Base-by-base conservation (phyloP, 2,113 vertebrate species). In the Hippoglossus stenolepis region DNA sequence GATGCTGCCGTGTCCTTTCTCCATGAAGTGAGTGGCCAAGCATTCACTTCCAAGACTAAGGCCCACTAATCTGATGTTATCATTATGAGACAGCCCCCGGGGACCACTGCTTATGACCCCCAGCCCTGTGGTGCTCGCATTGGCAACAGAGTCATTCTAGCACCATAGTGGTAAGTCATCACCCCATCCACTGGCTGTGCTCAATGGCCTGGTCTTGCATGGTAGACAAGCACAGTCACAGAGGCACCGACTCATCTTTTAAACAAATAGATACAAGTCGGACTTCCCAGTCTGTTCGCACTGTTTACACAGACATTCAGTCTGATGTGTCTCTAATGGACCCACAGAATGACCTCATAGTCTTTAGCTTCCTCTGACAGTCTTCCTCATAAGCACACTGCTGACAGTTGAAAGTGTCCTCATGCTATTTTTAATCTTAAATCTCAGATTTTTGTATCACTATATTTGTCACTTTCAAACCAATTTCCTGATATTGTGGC, bases 161-260 rank as follows among this genome's bases (percentile, higher is more conserved):
- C 84, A 72, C 85, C 79, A 0, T 85, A 62, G 87, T 85, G 86
- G 83, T 79, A 86, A 87, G 88, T 87, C 92, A 86, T 90, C 80
- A 94, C 95, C 94, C 94, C 93, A 89, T 95, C 93, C 90, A 89
- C 92, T 93, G 91, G 95, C 97, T 97, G 97, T 97, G 97, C 97
- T 96, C 96, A 98, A 96, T 97, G 96, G 94, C 91, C 96, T 95
- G 95, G 92, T 94, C 92, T 93, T 92, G 92, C 94, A 95, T 94
- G 96, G 95, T 87, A 65, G 88, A 71, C 86, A 82, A 83, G 86
- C 92, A 90, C 85, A 89, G 85, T 73, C 77, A 64, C 80, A 76
- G 68, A 80, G 86, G 83, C 77, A 64, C 74, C 80, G 75, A 79
- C 76, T 92, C 90, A 88, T 94, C 86, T 79, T 92, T 93, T 91